phyloP scores from a whole-genome alignment of 2,113 vertebrate species.

The Aleadryas rufinucha region DNA sequence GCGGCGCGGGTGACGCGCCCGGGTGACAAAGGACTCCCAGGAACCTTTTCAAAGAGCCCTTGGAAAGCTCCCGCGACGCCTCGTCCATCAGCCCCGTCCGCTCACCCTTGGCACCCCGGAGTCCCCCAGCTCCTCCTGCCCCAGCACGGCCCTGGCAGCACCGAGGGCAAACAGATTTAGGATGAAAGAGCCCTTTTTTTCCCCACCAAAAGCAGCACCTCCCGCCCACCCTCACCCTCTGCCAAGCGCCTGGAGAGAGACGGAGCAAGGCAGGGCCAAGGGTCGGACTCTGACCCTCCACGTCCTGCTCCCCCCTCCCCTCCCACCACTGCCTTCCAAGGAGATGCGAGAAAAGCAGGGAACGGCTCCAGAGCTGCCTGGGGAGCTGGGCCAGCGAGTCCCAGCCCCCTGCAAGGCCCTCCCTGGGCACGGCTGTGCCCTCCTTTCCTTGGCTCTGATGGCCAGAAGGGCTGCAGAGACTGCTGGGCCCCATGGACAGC shows the following conservation, averaged over 20 bases:
- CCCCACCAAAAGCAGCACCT: not conserved
- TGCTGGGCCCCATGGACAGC: rapidly evolving
- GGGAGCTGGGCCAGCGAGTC: not conserved
- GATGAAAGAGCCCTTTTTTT: not conserved
- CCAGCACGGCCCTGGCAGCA: not conserved
- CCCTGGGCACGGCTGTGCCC: not conserved
- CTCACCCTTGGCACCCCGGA: not conserved
- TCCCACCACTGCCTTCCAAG: not conserved
- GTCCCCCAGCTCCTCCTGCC: not conserved
- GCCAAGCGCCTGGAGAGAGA: not conserved
- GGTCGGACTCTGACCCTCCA: not conserved
- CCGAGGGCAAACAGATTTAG: not conserved
- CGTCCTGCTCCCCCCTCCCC: not conserved
- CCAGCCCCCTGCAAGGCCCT: not conserved
- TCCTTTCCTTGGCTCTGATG: not conserved
- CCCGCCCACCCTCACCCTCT: not conserved
- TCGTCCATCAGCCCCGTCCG: not conserved
- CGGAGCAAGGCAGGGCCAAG: not conserved
- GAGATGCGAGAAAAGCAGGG: not conserved
- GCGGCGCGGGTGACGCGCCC: not conserved
- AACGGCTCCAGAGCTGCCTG: not conserved
- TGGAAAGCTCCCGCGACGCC: not conserved
- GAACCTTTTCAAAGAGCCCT: constrained; percentile 8
- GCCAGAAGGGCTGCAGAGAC: not conserved
- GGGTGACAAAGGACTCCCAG: not conserved